Conservation (phyloP, 2,888 invertebrate genomes). For the Polyploca ridens region DNA sequence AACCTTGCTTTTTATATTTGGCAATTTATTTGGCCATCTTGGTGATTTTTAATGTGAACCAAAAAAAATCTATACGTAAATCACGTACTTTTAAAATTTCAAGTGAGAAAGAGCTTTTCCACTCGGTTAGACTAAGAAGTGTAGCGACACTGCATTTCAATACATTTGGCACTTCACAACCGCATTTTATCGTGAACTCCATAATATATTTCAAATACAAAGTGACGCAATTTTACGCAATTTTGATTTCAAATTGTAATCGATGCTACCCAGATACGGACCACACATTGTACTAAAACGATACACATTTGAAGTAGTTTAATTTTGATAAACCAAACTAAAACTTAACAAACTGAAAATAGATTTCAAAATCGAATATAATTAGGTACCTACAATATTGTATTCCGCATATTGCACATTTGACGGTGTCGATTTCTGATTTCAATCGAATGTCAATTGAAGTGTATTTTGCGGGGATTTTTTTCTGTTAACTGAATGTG, state of each 20-base stretch:
- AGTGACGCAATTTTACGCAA: conserved; percentile 79
- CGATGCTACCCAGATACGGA: conserved; percentile 68
- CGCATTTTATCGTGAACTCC: conserved; percentile 37
- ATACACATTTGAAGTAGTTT: conserved; percentile 2
- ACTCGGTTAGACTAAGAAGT: conserved; percentile 54
- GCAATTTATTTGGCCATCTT: not conserved
- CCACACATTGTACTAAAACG: conserved; percentile 59
- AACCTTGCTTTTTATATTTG: no score
- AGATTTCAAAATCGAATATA: not conserved
- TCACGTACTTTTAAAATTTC: not conserved
- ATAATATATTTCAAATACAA: conserved; percentile 43
- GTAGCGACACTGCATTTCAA: conserved; percentile 54
- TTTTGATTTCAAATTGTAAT: conserved; percentile 63
- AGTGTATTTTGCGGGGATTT: conserved; percentile 20
- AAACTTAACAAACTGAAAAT: not conserved
- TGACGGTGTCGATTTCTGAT: conserved; percentile 41
- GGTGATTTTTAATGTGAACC: not conserved
- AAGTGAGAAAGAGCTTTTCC: conserved; percentile 29
- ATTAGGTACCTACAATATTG: conserved; percentile 6
- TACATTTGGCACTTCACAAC: conserved; percentile 59
- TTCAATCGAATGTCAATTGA: conserved; percentile 35
- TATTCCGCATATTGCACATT: conserved; percentile 32
- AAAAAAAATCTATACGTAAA: not conserved
- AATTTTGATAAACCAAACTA: conserved; percentile 16
- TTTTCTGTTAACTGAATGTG: conserved; percentile 22